phyloP scores from a whole-genome alignment of 2,113 vertebrate genomes.

The Cepphus grylle region DNA sequence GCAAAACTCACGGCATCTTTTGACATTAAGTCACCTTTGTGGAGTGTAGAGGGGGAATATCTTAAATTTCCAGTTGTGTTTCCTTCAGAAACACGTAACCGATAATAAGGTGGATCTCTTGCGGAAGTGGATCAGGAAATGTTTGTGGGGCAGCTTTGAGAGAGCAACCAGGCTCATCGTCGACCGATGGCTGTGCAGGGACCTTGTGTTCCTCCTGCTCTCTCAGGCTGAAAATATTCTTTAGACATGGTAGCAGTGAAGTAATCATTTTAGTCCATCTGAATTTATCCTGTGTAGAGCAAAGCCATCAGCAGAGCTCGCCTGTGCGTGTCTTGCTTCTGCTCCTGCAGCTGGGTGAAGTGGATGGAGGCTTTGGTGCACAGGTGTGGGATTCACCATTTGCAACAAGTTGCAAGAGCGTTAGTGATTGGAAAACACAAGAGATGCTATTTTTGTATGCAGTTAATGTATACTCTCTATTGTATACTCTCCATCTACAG shows the following conservation, averaged over 20 bases:
- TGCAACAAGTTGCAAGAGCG: not conserved
- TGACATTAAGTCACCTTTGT: not conserved
- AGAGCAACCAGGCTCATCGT: not conserved
- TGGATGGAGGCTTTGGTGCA: not conserved
- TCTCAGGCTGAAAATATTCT: not conserved
- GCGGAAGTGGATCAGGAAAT: not conserved
- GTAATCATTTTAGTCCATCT: not conserved
- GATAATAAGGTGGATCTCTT: not conserved
- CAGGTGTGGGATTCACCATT: not conserved
- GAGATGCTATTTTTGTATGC: not conserved
- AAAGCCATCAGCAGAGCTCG: fast-evolving
- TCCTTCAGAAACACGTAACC: not conserved
- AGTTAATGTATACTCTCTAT: not conserved
- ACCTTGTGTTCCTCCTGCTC: not conserved
- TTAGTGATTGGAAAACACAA: not conserved
- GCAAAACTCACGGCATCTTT: not conserved
- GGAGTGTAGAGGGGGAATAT: not conserved
- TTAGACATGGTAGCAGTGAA: not conserved
- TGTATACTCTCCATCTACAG: not conserved
- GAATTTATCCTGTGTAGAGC: not conserved
- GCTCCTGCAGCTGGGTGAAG: not conserved
- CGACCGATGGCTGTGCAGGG: fast-evolving
- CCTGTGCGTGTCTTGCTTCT: not conserved
- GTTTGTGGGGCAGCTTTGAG: not conserved
- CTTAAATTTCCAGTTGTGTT: not conserved